Percentiles rank a stretch among this genome's conserved stretches.
phyloP scores from a whole-genome alignment of 2,797 vertebrate species.

The Taenioides sp. region DNA sequence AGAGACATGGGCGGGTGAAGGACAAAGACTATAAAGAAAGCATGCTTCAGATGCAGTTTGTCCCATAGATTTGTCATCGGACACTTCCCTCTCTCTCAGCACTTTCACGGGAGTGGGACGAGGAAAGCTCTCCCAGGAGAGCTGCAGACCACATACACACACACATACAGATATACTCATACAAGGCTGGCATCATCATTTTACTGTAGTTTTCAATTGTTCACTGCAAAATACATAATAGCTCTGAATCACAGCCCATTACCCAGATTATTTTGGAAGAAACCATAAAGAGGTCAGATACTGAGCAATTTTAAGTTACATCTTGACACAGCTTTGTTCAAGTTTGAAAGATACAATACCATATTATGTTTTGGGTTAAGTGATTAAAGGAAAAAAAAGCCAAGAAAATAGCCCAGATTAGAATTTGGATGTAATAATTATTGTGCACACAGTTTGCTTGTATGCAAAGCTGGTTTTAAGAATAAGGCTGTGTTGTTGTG shows the following conservation, averaged over 20 bases:
- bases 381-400: not conserved
- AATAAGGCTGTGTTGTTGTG: too few relatives aligned
- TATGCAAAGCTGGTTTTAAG: too few relatives aligned
- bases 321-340: not conserved
- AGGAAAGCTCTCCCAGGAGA: constrained; percentile 54
- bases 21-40: constrained; percentile 56
- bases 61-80: constrained; percentile 75
- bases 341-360: not conserved
- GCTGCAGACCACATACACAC: constrained; percentile 19
- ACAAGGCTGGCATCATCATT: constrained; percentile 28
- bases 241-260: not conserved
- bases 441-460: too few relatives aligned
- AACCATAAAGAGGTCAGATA: not conserved
- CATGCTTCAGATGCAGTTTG: constrained; percentile 68
- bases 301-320: not conserved
- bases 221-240: not conserved
- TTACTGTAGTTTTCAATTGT: constrained; percentile 17
- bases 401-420: too few relatives aligned
- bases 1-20: constrained; percentile 31
- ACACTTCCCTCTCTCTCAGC: constrained; percentile 73
- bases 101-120: constrained; percentile 63
- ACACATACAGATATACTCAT: constrained; percentile 35
- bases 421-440: too few relatives aligned
- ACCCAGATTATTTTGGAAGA: not conserved
- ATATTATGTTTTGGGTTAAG: not conserved